Evolutionary conservation across 2,797 vertebrate genomes (phyloP).

Genomic region (Garrulus glandarius): DNA sequence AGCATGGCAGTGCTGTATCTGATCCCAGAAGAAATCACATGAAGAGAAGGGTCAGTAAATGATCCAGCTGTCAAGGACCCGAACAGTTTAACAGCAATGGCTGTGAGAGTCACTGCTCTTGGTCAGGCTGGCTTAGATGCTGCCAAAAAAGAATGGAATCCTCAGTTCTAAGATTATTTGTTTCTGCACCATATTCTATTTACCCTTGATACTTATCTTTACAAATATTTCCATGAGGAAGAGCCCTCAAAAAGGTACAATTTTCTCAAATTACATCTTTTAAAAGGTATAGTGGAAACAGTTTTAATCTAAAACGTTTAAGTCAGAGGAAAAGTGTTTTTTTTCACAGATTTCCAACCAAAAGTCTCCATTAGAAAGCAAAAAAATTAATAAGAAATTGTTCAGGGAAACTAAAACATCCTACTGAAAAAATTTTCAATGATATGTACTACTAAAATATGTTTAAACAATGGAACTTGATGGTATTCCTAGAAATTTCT

Average conservation of each 20-base stretch:
- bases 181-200: background rate
- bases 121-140: background rate
- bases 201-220: background rate
- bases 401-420: background rate
- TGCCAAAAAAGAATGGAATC: background rate
- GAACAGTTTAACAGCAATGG: background rate
- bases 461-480: background rate
- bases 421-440: background rate
- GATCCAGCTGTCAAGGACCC: background rate
- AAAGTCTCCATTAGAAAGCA: background rate
- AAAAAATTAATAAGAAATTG: background rate
- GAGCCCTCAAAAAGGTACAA: background rate
- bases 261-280: background rate
- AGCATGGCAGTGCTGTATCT: background rate
- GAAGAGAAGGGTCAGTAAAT: background rate
- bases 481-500: background rate
- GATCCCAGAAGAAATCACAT: conserved; percentile 34
- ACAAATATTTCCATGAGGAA: background rate
- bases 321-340: background rate
- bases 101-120: background rate
- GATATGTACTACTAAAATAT: background rate
- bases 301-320: background rate
- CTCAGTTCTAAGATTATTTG: background rate
- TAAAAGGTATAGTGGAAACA: background rate
- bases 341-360: background rate